Percentiles rank a stretch among this genome's conserved stretches.
Evolutionary conservation across 1,140 invertebrate genomes (phyloP).

Genomic region (Chrysoperla carnea): DNA sequence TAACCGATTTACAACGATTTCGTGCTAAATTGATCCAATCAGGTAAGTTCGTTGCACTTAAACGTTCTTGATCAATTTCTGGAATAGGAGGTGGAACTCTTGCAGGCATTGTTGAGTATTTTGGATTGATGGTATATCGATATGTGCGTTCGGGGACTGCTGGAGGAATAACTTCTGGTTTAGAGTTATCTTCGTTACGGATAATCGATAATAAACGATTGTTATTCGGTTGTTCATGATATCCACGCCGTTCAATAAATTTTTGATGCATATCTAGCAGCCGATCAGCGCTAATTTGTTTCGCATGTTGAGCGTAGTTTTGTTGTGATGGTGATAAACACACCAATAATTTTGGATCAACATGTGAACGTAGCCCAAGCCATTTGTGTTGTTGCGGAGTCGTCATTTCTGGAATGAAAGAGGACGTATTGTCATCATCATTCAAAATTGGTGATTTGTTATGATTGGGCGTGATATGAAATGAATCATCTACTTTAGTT

Average conservation of each 20-base stretch:
- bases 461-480: conserved; percentile 15
- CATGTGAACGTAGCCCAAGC: conserved; percentile 34
- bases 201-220: conserved; percentile 33
- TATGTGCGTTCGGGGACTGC: background rate
- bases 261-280: conserved; percentile 48
- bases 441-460: conserved; percentile 4
- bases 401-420: conserved; percentile 12
- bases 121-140: conserved; percentile 14
- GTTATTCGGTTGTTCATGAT: conserved; percentile 27
- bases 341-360: conserved; percentile 37
- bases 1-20: conserved; percentile 11
- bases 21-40: conserved; percentile 33
- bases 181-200: conserved; percentile 17
- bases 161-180: background rate
- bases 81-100: background rate
- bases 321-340: conserved; percentile 56
- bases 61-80: conserved; percentile 12
- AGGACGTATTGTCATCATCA: conserved; percentile 13
- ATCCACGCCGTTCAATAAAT: conserved; percentile 39
- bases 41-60: conserved; percentile 25
- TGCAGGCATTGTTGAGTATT: background rate
- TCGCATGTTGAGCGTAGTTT: conserved; percentile 25
- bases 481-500: conserved; percentile 8
- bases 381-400: conserved; percentile 24
- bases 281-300: conserved; percentile 29